A percentile compares a stretch with the other conserved stretches of the same genome.
Evolutionary conservation across 2,888 invertebrate species (phyloP).

Genomic region (Sicus ferrugineus): DNA sequence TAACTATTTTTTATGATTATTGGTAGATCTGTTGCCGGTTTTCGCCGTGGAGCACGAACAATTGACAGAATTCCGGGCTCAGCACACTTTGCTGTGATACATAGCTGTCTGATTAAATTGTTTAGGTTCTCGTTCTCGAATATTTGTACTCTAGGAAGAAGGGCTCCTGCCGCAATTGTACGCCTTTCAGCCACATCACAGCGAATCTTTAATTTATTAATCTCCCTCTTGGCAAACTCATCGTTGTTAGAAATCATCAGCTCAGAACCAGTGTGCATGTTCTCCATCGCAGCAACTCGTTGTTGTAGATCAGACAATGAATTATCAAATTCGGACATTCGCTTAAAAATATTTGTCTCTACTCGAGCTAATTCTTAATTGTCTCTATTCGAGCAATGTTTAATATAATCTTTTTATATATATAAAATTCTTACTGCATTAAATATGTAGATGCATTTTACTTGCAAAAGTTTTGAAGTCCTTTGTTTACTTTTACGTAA

Average conservation of each 20-base stretch:
- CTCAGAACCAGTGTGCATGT: not conserved
- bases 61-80: not conserved
- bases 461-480: no score
- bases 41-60: not conserved
- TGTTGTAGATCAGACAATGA: not conserved
- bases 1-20: not conserved
- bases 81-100: not conserved
- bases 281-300: not conserved
- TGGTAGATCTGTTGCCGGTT: not conserved
- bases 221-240: no score
- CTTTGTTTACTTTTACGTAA: no score
- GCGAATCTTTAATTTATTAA: not conserved
- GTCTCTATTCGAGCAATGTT: not conserved
- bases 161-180: not conserved
- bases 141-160: not conserved
- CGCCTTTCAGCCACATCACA: slow-evolving; percentile 3
- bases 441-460: no score
- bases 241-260: no score
- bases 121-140: not conserved
- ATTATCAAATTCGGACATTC: not conserved
- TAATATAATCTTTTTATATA: no score
- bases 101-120: not conserved
- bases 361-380: not conserved
- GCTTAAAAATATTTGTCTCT: not conserved
- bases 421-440: no score